Percentiles rank a stretch among this genome's conserved stretches.
These are phyloP conservation scores for Psylliodes chrysocephalus DNA, from an alignment of 2,888 invertebrate species.

Conservation along the genomic window DNA sequence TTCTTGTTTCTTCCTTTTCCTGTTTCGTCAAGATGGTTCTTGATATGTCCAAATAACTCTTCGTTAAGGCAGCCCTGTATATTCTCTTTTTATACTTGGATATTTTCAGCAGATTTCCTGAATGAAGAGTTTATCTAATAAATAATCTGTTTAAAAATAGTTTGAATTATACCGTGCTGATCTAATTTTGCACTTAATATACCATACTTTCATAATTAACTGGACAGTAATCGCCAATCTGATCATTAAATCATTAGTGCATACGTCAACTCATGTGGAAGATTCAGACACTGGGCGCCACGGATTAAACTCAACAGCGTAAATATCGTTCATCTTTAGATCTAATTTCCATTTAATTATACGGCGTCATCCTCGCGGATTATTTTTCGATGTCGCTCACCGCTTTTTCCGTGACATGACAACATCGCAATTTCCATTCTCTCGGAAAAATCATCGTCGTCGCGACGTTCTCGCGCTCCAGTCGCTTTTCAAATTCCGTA, in stretches of 20 bases:
- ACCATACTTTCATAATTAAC: no score
- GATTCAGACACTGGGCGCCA: not conserved
- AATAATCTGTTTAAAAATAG: no score
- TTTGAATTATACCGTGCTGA: no score
- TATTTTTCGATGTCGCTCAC: not conserved
- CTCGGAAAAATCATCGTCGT: slow-evolving; percentile 5
- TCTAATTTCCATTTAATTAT: not conserved
- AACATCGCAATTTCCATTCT: slow-evolving; percentile 16
- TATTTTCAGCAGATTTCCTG: no score
- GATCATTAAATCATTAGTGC: not conserved
- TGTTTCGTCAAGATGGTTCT: no score
- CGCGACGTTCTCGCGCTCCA: slow-evolving; percentile 15
- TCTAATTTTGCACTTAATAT: no score
- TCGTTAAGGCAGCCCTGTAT: no score
- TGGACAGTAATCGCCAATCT: not conserved
- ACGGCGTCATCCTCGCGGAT: not conserved
- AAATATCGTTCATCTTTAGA: not conserved
- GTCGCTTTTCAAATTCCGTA: slow-evolving; percentile 11
- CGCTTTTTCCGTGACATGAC: not conserved
- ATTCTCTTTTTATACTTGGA: no score
- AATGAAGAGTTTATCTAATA: no score
- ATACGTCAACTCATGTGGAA: not conserved
- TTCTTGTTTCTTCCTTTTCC: no score
- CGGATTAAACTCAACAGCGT: not conserved
- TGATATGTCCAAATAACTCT: no score